Conservation (phyloP, 2,113 vertebrate species). For the Silurus meridionalis region DNA sequence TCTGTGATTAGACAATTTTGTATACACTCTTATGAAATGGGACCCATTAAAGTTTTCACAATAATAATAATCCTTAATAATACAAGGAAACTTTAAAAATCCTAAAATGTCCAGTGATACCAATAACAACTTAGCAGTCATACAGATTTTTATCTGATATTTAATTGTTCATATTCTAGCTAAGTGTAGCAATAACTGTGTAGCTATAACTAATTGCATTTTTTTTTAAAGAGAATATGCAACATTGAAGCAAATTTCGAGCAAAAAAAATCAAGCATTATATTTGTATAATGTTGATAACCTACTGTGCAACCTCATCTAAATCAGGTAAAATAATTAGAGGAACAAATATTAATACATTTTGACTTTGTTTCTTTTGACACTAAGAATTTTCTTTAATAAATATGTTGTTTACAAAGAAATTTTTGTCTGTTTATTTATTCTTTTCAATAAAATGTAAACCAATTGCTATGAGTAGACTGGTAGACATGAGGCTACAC, state of each 20-base stretch:
- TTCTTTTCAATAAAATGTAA: conserved; percentile 51
- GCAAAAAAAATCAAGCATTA: background rate
- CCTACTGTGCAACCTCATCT: background rate
- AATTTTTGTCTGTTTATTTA: conserved; percentile 53
- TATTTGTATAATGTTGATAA: background rate
- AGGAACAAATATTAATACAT: conserved; percentile 4
- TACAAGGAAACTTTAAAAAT: background rate
- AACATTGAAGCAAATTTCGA: background rate
- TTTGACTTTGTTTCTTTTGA: conserved; percentile 23
- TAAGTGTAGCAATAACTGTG: background rate
- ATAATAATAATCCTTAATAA: background rate
- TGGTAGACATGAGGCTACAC: conserved; percentile 51
- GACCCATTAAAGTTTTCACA: background rate
- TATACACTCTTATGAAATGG: background rate
- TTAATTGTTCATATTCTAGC: background rate
- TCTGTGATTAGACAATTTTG: background rate
- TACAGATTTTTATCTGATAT: background rate
- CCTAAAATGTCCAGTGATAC: background rate
- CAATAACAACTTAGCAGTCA: background rate
- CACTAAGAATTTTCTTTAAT: conserved; percentile 40
- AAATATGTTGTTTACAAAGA: conserved; percentile 35
- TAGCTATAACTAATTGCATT: background rate
- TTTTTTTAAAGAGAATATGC: background rate
- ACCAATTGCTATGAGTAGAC: conserved; percentile 51
- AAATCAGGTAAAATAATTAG: conserved; percentile 17